A percentile compares a stretch with the other conserved stretches of the same genome.
phyloP scores from a whole-genome alignment of 1,140 invertebrate genomes.

The Protaetia brevitarsis region DNA sequence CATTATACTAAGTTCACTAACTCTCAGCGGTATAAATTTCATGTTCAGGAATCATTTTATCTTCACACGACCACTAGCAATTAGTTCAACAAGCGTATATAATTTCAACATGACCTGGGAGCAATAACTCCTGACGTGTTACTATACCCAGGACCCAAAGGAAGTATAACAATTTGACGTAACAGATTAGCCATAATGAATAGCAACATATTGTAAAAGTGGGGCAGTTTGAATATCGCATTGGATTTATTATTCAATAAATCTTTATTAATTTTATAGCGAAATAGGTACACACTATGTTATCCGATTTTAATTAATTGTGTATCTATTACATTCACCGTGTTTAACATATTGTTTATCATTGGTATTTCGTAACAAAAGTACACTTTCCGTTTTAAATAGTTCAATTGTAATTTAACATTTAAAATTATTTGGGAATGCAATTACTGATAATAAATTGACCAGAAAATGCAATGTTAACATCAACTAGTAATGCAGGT shows the following conservation, averaged over 20 bases:
- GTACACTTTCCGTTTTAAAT: no score
- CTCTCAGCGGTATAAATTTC: neutral
- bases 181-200: neutral
- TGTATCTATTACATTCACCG: no score
- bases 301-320: neutral
- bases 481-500: no score
- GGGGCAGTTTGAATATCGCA: neutral
- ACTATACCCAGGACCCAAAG: neutral
- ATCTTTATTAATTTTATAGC: neutral
- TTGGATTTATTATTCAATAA: no score
- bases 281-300: neutral
- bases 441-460: no score
- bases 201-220: neutral
- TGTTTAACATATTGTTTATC: no score
- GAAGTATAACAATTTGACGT: slow-evolving; percentile 5
- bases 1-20: no score
- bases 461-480: no score
- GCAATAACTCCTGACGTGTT: neutral
- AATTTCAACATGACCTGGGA: neutral
- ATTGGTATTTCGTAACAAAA: no score
- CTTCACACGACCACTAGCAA: neutral
- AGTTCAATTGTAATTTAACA: no score
- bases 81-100: slow-evolving; percentile 2
- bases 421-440: no score
- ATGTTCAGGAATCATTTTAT: neutral